Evolutionary conservation across 2,888 invertebrate species (phyloP), one percentile per base, ranked within the genome.

Genomic region (Drosophila austrosaltans): DNA sequence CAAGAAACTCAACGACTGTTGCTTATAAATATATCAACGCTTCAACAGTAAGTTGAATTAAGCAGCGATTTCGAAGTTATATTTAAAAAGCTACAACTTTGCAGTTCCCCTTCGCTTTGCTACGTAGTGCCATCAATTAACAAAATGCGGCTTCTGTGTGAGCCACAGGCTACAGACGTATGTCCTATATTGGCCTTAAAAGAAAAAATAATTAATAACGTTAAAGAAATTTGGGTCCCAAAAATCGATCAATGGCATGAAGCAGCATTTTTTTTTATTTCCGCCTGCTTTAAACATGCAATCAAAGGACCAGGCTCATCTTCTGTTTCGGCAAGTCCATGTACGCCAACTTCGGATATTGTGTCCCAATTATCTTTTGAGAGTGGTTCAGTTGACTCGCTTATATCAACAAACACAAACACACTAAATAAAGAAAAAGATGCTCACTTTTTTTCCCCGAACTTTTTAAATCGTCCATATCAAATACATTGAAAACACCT

Each of bases 71-170:
- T 16, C 16, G 16, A 16, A 16, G 16, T 16, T 16, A 16, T 16
- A 16, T 16, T 16, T 16, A 16, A 16, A 16, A 16, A 16, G 16
- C 16, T 16, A 16, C 16, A 16, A 16, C 16, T 16, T 16, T 16
- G 16, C 16, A 16, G 16, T 16, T 16, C 16, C 16, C 67, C 62
- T 6, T 67, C 58, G 20, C 25, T 67, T 16, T 68, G 63, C 53
- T 68, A 40, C 28, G 63, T 58, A 6, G 8, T 63, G 28, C 67
- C 67, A 2, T 68, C 62, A 2, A 58, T 63, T 12, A 16, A 57
- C 3, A 67, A 67, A 67, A 57, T 66, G 16, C 16, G 16, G 16
- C 16, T 16, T 16, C 16, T 67, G 20, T 67, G 57, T 39, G 48
- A 32, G 20, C 57, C 57, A 40, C 4, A 60, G 40, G 32, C 16